Percentiles rank a stretch among this genome's conserved stretches.
phyloP scores from a whole-genome alignment of 1,140 invertebrate species.

The Oncopodura yosiiana region DNA sequence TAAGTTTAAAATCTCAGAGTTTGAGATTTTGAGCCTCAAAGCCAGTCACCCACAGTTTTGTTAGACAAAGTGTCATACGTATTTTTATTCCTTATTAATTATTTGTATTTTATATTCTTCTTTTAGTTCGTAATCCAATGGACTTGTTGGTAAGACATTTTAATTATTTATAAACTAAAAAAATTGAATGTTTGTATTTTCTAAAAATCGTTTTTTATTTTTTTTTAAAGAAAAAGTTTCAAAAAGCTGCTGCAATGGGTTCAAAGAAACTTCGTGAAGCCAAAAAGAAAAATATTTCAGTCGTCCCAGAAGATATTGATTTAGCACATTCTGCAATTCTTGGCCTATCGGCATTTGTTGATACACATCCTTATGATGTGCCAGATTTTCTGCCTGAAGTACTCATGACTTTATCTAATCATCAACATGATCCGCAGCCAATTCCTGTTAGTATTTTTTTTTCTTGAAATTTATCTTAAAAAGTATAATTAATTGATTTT shows the following conservation, averaged over 20 bases:
- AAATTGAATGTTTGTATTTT: conserved; percentile 5
- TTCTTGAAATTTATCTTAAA: neutral
- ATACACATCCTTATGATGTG: conserved; percentile 81
- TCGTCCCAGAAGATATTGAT: conserved; percentile 35
- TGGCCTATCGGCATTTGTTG: conserved; percentile 75
- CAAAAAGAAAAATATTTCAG: neutral
- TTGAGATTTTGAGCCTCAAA: too few relatives aligned
- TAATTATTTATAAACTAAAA: conserved; percentile 1
- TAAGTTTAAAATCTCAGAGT: too few relatives aligned
- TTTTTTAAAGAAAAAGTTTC: conserved; percentile 46
- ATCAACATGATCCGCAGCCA: conserved; percentile 80
- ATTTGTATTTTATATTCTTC: too few relatives aligned
- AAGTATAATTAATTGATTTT: neutral
- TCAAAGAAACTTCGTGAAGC: conserved; percentile 19
- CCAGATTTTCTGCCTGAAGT: conserved; percentile 72
- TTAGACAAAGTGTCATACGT: too few relatives aligned
- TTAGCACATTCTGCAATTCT: conserved; percentile 68
- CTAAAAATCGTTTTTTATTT: conserved; percentile 2
- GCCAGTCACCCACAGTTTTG: too few relatives aligned
- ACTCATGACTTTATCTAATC: conserved; percentile 63
- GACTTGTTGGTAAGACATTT: conserved; percentile 45
- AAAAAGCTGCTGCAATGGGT: conserved; percentile 38
- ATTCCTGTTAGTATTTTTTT: conserved; percentile 57
- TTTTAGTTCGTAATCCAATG: conserved; percentile 40
- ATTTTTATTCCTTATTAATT: too few relatives aligned